Conservation (phyloP, 2,113 vertebrate genomes). For the Nerophis lumbriciformis region DNA sequence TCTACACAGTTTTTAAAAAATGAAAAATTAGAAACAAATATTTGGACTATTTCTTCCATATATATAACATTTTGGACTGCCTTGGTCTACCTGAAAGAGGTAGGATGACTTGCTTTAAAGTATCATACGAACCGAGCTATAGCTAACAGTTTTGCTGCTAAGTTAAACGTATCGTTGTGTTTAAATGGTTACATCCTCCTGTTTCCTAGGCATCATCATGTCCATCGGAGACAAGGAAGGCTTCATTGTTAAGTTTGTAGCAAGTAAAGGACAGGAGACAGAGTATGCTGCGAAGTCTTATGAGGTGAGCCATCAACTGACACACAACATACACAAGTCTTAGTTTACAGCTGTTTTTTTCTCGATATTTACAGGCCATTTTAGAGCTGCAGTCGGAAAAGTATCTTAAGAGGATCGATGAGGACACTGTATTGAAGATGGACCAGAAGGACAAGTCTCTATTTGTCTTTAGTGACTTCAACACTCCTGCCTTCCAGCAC, state of each 20-base stretch:
- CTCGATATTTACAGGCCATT: conserved; percentile 77
- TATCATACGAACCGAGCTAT: neutral
- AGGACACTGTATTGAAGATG: conserved; percentile 74
- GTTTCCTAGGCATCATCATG: conserved; percentile 71
- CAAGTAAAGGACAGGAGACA: conserved; percentile 66
- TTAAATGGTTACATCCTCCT: neutral
- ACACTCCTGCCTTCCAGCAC: conserved; percentile 78
- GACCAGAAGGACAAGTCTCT: conserved; percentile 87
- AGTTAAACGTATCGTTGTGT: neutral
- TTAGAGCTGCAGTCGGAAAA: conserved; percentile 90
- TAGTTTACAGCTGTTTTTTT: conserved; percentile 3
- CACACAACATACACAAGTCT: neutral
- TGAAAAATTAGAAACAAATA: too few species aligned
- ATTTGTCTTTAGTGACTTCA: conserved; percentile 88
- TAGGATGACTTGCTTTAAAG: neutral
- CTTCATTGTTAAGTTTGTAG: conserved; percentile 89
- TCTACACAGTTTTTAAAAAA: too few species aligned
- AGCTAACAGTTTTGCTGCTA: neutral
- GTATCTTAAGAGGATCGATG: conserved; percentile 80
- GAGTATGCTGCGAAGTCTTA: conserved; percentile 81
- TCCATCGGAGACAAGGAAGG: conserved; percentile 66
- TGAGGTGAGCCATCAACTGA: conserved; percentile 72
- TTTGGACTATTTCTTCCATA: neutral
- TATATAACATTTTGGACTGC: neutral
- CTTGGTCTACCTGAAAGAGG: neutral